phyloP scores from a whole-genome alignment of 2,888 invertebrate genomes.

The Dolomedes plantarius region DNA sequence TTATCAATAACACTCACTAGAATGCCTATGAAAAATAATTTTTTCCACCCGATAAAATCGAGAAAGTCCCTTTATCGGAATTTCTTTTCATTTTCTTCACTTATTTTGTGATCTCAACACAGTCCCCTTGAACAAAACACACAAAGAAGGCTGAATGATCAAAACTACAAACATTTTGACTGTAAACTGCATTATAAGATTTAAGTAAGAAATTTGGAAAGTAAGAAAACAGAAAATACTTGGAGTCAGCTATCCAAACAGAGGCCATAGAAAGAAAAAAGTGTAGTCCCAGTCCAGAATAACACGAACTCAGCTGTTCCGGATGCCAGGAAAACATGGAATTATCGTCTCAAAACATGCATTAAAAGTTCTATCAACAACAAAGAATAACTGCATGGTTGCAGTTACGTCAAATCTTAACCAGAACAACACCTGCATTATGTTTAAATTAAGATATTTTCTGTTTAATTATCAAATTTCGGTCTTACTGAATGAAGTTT shows the following conservation, averaged over 20 bases:
- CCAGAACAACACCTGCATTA: too few species aligned
- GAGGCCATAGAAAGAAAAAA: not conserved
- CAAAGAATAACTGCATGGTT: not conserved
- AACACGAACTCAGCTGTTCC: slow-evolving; percentile 11
- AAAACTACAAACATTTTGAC: slow-evolving; percentile 11
- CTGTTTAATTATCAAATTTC: too few species aligned
- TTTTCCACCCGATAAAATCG: too few species aligned
- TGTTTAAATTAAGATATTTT: too few species aligned
- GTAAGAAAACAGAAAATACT: not conserved
- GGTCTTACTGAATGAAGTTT: too few species aligned
- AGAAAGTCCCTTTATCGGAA: too few species aligned
- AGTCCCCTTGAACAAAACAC: not conserved
- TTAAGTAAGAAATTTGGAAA: slow-evolving; percentile 18
- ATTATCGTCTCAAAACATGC: not conserved
- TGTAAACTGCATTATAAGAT: slow-evolving; percentile 11
- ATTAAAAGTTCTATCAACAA: not conserved
- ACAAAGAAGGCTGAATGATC: not conserved
- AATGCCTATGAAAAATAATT: too few species aligned
- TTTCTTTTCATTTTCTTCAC: not conserved
- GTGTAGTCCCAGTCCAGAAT: not conserved
- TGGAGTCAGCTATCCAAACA: slow-evolving; percentile 18
- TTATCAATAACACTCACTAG: too few species aligned
- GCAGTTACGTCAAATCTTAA: not conserved
- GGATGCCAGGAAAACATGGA: slow-evolving; percentile 4
- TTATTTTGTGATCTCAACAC: not conserved